These are phyloP conservation scores for Contarinia nasturtii DNA, from an alignment of 1,140 invertebrate species.

Conservation along the genomic window DNA sequence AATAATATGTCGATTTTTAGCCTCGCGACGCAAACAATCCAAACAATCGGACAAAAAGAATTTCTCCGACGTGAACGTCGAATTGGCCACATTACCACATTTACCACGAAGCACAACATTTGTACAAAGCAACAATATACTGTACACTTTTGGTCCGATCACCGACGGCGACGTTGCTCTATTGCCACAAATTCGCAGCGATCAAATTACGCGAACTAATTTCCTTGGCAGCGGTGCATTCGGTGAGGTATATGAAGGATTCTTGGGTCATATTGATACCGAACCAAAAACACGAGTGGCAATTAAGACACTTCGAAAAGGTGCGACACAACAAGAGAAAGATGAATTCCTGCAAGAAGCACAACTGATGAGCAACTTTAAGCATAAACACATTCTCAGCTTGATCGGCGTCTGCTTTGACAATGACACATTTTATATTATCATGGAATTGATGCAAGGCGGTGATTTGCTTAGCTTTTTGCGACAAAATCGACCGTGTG, in stretches of 20 bases:
- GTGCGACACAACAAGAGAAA: constrained; percentile 80
- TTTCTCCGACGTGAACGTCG: constrained; percentile 33
- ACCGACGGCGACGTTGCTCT: constrained; percentile 44
- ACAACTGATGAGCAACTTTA: constrained; percentile 90
- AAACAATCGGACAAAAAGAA: constrained; percentile 12
- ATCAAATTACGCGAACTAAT: constrained; percentile 63
- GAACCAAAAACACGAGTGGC: constrained; percentile 30
- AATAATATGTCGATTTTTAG: too few species aligned
- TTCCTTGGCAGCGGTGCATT: constrained; percentile 92
- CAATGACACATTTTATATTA: constrained; percentile 77
- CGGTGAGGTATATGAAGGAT: constrained; percentile 88
- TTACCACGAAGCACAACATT: constrained; percentile 48
- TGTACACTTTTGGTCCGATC: constrained; percentile 42
- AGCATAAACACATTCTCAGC: constrained; percentile 85
- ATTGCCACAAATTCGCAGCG: constrained; percentile 65
- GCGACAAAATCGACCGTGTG: constrained; percentile 42
- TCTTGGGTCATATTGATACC: constrained; percentile 37
- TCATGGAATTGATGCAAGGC: constrained; percentile 94
- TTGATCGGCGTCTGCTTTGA: constrained; percentile 87
- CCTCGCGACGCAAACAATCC: too few species aligned
- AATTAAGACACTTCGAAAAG: constrained; percentile 68
- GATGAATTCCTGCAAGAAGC: constrained; percentile 93
- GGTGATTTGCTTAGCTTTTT: constrained; percentile 87
- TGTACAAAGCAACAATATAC: constrained; percentile 58
- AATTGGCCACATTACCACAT: constrained; percentile 73